These are phyloP conservation scores for Helicorthomorpha holstii DNA, from an alignment of 1,140 invertebrate genomes.

Conservation along the genomic window DNA sequence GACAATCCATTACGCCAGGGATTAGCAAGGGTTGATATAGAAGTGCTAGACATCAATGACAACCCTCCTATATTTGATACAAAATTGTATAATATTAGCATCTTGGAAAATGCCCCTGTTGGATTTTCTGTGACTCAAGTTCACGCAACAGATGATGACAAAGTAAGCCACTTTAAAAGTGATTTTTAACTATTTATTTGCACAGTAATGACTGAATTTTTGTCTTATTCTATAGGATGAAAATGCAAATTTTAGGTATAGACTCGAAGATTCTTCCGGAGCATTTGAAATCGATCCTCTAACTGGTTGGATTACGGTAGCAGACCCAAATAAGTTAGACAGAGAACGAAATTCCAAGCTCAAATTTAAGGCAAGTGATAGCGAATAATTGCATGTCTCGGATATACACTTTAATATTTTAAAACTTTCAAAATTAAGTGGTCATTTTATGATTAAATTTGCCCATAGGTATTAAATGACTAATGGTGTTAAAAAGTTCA, in stretches of 20 bases:
- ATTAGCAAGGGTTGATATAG: conserved; percentile 51
- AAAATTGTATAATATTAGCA: conserved; percentile 75
- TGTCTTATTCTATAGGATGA: conserved; percentile 34
- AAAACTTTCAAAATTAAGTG: neutral
- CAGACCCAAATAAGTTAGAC: conserved; percentile 53
- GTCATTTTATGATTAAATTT: neutral
- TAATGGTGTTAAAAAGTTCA: too few species aligned
- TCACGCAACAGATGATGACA: conserved; percentile 54
- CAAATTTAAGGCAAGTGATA: conserved; percentile 15
- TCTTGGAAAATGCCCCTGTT: conserved; percentile 74
- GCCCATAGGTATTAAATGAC: neutral
- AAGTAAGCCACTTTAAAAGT: conserved; percentile 23
- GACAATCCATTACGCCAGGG: conserved; percentile 59
- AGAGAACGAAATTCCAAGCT: conserved; percentile 50
- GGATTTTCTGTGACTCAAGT: conserved; percentile 68
- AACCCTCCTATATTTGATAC: conserved; percentile 70
- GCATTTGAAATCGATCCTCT: conserved; percentile 60
- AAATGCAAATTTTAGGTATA: conserved; percentile 64
- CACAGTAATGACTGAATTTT: neutral
- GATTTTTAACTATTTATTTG: neutral
- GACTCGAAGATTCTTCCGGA: conserved; percentile 48
- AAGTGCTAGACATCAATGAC: conserved; percentile 64
- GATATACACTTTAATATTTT: too few species aligned
- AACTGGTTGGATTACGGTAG: conserved; percentile 68
- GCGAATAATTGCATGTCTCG: too few species aligned